phyloP scores from a whole-genome alignment of 2,888 invertebrate species.

The Pseudeuparius sepicola region DNA sequence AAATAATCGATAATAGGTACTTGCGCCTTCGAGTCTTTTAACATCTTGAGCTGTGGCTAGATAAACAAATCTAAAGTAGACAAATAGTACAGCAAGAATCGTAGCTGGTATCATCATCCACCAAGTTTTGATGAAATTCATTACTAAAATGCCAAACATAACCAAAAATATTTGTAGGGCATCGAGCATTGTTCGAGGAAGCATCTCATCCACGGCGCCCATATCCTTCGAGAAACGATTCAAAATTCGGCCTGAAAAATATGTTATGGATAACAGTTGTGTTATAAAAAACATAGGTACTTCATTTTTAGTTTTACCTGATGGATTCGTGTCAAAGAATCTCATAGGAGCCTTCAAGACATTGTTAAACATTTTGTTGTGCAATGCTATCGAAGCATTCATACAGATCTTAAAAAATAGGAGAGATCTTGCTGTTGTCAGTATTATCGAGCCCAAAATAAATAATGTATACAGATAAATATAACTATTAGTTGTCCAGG shows the following conservation, averaged over 20 bases:
- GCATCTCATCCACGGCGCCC: slow-evolving; percentile 64
- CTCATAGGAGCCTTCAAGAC: slow-evolving; percentile 65
- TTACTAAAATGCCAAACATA: slow-evolving; percentile 50
- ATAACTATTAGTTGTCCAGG: too few relatives aligned
- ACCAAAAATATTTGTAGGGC: slow-evolving; percentile 57
- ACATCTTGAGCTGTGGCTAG: slow-evolving; percentile 62
- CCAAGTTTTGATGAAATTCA: slow-evolving; percentile 62
- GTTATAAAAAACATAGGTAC: slow-evolving; percentile 22
- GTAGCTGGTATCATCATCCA: slow-evolving; percentile 55
- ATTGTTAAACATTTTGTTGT: slow-evolving; percentile 67
- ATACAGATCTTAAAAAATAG: slow-evolving; percentile 66
- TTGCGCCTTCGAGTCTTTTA: slow-evolving; percentile 51
- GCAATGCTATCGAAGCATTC: slow-evolving; percentile 62
- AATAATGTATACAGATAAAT: slow-evolving; percentile 51
- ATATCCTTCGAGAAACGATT: slow-evolving; percentile 81
- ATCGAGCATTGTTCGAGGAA: slow-evolving; percentile 57
- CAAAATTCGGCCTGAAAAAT: slow-evolving; percentile 62
- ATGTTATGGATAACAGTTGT: slow-evolving; percentile 5
- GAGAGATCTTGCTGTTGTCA: slow-evolving; percentile 56
- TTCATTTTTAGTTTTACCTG: too few relatives aligned
- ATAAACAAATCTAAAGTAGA: slow-evolving; percentile 54
- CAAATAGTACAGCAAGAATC: slow-evolving; percentile 53
- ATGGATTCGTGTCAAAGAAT: slow-evolving; percentile 78
- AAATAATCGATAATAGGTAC: too few relatives aligned
- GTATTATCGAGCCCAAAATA: slow-evolving; percentile 48